These are phyloP conservation scores for Trilocha varians DNA, from an alignment of 2,888 invertebrate species.

Conservation along the genomic window DNA sequence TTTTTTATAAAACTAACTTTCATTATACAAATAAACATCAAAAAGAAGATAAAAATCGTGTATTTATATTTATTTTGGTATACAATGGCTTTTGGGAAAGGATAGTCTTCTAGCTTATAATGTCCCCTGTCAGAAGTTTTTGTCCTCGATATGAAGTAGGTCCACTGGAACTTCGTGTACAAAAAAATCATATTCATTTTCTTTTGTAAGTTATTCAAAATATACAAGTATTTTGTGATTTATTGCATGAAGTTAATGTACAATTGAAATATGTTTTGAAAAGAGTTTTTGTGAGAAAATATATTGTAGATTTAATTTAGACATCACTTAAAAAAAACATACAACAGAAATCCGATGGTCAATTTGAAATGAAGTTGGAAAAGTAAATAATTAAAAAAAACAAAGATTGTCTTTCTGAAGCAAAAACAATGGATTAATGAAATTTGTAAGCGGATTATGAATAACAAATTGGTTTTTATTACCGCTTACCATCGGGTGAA, in stretches of 20 bases:
- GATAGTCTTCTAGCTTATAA: conserved; percentile 14
- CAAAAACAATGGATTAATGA: too few relatives aligned
- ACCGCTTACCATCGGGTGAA: too few relatives aligned
- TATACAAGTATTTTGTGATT: background rate
- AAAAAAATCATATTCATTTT: conserved; percentile 1
- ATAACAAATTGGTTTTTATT: too few relatives aligned
- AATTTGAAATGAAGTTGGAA: too few relatives aligned
- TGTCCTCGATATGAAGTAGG: conserved; percentile 12
- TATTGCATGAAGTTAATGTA: background rate
- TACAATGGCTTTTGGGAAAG: conserved; percentile 4
- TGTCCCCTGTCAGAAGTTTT: conserved; percentile 20
- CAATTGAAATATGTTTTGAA: background rate
- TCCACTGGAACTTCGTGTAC: conserved; percentile 9
- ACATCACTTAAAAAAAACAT: too few relatives aligned
- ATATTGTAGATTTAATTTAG: too few relatives aligned
- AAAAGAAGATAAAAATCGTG: background rate
- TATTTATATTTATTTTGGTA: background rate
- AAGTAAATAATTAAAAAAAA: too few relatives aligned
- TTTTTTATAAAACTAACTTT: too few relatives aligned
- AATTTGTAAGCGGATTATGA: too few relatives aligned
- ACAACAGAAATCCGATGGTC: too few relatives aligned
- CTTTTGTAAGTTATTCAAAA: background rate
- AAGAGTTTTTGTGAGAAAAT: background rate
- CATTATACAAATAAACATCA: too few relatives aligned
- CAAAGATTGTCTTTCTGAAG: too few relatives aligned